Conservation (phyloP, 2,888 invertebrate genomes). For the Conchocele bisecta region DNA sequence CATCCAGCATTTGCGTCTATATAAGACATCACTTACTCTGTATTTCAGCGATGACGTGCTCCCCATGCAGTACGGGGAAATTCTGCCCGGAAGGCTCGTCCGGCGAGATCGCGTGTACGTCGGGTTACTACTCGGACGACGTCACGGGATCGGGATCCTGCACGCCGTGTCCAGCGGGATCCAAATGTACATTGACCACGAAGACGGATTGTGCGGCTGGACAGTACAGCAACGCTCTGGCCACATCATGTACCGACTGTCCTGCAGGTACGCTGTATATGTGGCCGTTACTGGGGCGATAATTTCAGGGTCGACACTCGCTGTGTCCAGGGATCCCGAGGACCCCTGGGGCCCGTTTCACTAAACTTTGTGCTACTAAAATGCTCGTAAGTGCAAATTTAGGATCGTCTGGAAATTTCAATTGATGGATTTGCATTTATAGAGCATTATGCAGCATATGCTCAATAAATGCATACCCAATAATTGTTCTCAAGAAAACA, state of each 20-base stretch:
- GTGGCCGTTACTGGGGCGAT: too few species aligned
- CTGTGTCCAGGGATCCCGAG: too few species aligned
- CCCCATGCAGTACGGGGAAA: constrained; percentile 69
- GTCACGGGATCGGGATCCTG: constrained; percentile 54
- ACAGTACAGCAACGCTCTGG: constrained; percentile 63
- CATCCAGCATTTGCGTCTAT: background rate
- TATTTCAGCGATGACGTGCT: constrained; percentile 68
- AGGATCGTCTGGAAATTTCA: too few species aligned
- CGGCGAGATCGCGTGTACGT: constrained; percentile 61
- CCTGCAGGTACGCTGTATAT: constrained; percentile 74
- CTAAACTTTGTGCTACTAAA: too few species aligned
- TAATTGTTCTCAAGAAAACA: too few species aligned
- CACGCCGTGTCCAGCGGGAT: constrained; percentile 69
- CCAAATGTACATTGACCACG: constrained; percentile 65
- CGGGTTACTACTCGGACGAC: constrained; percentile 65
- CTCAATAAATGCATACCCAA: too few species aligned
- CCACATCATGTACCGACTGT: constrained; percentile 66
- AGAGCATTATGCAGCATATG: too few species aligned
- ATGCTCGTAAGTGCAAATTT: too few species aligned
- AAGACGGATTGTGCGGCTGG: constrained; percentile 65
- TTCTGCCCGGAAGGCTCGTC: constrained; percentile 68
- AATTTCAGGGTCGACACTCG: too few species aligned
- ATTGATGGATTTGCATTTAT: too few species aligned
- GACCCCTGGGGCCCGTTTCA: too few species aligned
- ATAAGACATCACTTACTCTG: background rate